Base-by-base conservation (phyloP, 2,888 invertebrate genomes). In the Tetheella fluctuosa region DNA sequence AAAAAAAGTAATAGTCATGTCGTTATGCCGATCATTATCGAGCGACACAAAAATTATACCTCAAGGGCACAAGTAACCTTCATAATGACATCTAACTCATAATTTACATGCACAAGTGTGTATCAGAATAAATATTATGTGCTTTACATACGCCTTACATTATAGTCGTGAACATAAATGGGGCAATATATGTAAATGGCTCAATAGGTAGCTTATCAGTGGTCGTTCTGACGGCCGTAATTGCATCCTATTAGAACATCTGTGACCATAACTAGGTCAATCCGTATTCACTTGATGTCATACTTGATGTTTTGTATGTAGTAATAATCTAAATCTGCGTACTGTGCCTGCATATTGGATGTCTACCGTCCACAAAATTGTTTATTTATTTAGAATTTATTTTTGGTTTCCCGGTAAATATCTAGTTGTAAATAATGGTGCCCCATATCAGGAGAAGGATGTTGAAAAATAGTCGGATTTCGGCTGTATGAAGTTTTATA, bases 241-340 rank as follows among this genome's bases (percentile, higher is more conserved):
- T 63, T 61, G 65, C 55, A 58, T 59, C 25, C 59, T 58, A 65
- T 65, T 63, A 62, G 64, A 53, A 58, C 66, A 80, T 83, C 80
- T 73, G 65, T 62, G 68, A 57, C 69, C 64, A 65, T 71, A 79
- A 75, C 74, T 69, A 80, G 76, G 76, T 59, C 70, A 69, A 66
- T 70, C 58, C 57, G 60, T 62, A 65, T 57, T 60, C 53, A 57
- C 54, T 65, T 68, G 61, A 48, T 48, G 48, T 62, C 69, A 68
- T 69, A 69, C 61, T 54, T 55, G 59, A 57, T 66, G 64, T 63
- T 66, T 68, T 64, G 58, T 69, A 67, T 73, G 58, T 63, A 20
- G 20, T 20, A 69, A 65, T 48, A 69, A 65, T 58, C 64, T 68
- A 64, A 64, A 63, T 59, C 65, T 64, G 67, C 60, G 64, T 42